phyloP scores from a whole-genome alignment of 2,888 invertebrate species.

The Harpalus rubripes region DNA sequence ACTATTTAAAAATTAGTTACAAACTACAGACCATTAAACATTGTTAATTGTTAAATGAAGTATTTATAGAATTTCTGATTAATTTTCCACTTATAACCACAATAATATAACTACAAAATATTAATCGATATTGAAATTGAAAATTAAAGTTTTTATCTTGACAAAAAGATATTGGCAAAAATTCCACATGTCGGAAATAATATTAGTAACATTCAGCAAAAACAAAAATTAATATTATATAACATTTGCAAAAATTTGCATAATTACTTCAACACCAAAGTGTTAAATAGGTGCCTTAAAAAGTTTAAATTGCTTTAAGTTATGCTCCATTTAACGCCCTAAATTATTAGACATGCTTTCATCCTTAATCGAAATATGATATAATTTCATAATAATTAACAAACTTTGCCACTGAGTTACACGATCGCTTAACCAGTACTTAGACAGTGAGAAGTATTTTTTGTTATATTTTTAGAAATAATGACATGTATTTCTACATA shows the following conservation, averaged over 20 bases:
- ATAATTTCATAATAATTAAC: constrained; percentile 43
- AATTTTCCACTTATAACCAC: too few relatives aligned
- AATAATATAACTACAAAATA: too few relatives aligned
- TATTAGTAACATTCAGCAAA: background rate
- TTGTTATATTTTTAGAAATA: too few relatives aligned
- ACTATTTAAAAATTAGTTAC: too few relatives aligned
- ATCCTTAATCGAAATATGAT: constrained; percentile 36
- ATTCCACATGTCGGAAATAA: background rate
- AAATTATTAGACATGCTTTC: constrained; percentile 35
- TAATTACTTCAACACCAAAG: background rate
- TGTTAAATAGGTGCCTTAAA: constrained; percentile 10
- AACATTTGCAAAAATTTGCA: constrained; percentile 25
- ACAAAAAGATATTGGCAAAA: background rate
- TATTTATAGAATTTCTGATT: too few relatives aligned
- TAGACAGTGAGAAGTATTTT: too few relatives aligned
- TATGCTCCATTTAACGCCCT: constrained; percentile 45
- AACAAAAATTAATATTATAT: constrained; percentile 5
- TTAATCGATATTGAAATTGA: too few relatives aligned
- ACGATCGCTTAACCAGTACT: background rate
- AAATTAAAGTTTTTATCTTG: background rate
- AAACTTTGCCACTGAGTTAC: background rate
- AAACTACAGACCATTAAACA: too few relatives aligned
- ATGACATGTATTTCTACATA: background rate
- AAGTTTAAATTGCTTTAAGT: background rate
- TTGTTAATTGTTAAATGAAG: too few relatives aligned